Conservation (phyloP, 2,113 vertebrate genomes). For the Epinephelus lanceolatus region DNA sequence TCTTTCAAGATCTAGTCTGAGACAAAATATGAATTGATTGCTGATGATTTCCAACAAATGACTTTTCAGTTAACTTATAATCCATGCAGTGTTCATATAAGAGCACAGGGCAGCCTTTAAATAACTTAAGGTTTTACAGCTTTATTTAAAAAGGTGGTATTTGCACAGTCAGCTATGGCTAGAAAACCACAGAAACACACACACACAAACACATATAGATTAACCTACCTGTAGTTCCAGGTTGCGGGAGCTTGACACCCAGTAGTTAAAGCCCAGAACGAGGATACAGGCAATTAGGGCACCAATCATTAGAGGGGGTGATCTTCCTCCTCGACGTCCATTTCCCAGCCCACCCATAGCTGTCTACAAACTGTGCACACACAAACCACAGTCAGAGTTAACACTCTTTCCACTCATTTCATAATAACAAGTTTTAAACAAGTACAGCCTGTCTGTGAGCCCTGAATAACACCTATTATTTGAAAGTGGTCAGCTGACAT, state of each 20-base stretch:
- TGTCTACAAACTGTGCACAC: conserved; percentile 33
- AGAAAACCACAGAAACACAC: not conserved
- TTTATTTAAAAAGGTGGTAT: not conserved
- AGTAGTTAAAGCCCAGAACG: conserved; percentile 95
- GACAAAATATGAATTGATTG: not conserved
- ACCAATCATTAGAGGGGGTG: conserved; percentile 90
- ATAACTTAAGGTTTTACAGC: not conserved
- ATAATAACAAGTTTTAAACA: not conserved
- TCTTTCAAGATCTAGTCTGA: not conserved
- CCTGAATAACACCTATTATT: not conserved
- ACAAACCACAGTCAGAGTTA: conserved; percentile 24
- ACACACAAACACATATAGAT: not conserved
- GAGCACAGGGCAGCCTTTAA: not conserved
- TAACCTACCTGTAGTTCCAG: conserved; percentile 90
- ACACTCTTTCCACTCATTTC: not conserved
- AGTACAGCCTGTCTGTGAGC: not conserved
- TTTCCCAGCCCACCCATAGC: conserved; percentile 91
- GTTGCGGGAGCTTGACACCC: conserved; percentile 93
- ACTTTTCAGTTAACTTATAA: not conserved
- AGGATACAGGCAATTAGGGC: conserved; percentile 90
- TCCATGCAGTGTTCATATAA: not conserved
- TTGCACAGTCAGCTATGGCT: not conserved
- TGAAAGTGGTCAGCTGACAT: not conserved
- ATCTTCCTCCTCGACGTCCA: conserved; percentile 90
- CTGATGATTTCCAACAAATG: not conserved